Conservation (phyloP, 2,888 invertebrate genomes). For the Chironomus riparius region DNA sequence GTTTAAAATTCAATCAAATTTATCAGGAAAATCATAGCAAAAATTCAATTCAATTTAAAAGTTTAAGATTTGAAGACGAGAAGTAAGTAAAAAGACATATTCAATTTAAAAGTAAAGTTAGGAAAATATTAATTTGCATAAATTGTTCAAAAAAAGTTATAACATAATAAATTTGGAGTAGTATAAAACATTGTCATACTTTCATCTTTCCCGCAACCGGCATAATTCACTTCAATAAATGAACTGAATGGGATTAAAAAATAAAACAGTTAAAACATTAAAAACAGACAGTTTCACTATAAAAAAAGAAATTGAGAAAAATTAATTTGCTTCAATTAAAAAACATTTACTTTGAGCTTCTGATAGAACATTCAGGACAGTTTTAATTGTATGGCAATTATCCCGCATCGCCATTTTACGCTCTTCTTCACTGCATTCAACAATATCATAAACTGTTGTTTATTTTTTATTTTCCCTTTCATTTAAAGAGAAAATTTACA, state of each 20-base stretch:
- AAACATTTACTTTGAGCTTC: background rate
- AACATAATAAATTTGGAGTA: too few species aligned
- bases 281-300: too few species aligned
- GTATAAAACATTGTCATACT: too few species aligned
- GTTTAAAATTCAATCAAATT: background rate
- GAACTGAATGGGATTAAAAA: too few species aligned
- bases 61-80: background rate
- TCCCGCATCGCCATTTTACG: background rate
- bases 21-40: background rate
- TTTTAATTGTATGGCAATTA: conserved; percentile 15
- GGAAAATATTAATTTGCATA: too few species aligned
- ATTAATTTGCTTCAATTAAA: conserved; percentile 20
- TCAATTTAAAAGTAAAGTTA: background rate
- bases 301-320: background rate
- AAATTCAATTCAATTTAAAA: background rate
- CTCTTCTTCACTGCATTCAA: background rate
- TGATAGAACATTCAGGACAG: background rate
- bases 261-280: too few species aligned
- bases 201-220: too few species aligned
- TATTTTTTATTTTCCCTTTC: background rate
- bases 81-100: too few species aligned
- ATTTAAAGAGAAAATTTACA: background rate
- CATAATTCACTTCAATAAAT: too few species aligned
- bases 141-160: too few species aligned
- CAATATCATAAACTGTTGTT: background rate